Conservation (phyloP, 1,140 invertebrate genomes). For the Drepana arcuata region DNA sequence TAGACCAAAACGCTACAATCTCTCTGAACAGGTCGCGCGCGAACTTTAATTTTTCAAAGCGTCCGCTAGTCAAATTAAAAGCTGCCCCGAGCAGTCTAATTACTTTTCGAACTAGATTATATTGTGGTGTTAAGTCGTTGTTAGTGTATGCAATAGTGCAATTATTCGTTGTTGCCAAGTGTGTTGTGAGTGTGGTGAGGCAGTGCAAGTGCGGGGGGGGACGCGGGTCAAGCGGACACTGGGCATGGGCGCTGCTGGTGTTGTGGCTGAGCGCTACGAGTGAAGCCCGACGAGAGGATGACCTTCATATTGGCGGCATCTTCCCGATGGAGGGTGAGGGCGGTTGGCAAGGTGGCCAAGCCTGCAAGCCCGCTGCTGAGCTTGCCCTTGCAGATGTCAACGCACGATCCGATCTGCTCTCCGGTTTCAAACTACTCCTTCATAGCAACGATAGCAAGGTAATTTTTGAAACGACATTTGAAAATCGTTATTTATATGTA, state of each 20-base stretch:
- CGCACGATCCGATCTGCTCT: constrained; percentile 87
- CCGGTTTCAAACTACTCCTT: constrained; percentile 91
- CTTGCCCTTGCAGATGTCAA: constrained; percentile 98
- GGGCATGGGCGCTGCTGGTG: constrained; percentile 29
- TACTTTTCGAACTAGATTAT: constrained; percentile 58
- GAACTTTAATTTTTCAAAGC: constrained; percentile 64
- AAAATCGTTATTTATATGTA: background rate
- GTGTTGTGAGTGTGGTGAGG: constrained; percentile 32
- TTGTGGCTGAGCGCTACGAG: constrained; percentile 32
- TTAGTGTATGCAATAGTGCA: constrained; percentile 65
- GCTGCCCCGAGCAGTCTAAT: constrained; percentile 29
- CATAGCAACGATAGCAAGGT: constrained; percentile 99
- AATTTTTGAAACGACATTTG: constrained; percentile 35
- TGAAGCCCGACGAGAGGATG: constrained; percentile 62
- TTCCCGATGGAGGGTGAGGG: constrained; percentile 96
- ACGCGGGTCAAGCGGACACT: constrained; percentile 10
- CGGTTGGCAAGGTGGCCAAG: constrained; percentile 96
- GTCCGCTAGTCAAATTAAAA: constrained; percentile 69
- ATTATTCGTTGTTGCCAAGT: constrained; percentile 68
- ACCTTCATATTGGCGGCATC: constrained; percentile 96
- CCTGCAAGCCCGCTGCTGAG: constrained; percentile 94
- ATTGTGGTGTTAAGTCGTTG: constrained; percentile 47
- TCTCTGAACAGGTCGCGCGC: constrained; percentile 33
- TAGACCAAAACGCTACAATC: constrained; percentile 24
- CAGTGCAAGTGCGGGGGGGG: constrained; percentile 14